phyloP scores from a whole-genome alignment of 2,797 vertebrate genomes.

The Anabacerthia variegaticeps region DNA sequence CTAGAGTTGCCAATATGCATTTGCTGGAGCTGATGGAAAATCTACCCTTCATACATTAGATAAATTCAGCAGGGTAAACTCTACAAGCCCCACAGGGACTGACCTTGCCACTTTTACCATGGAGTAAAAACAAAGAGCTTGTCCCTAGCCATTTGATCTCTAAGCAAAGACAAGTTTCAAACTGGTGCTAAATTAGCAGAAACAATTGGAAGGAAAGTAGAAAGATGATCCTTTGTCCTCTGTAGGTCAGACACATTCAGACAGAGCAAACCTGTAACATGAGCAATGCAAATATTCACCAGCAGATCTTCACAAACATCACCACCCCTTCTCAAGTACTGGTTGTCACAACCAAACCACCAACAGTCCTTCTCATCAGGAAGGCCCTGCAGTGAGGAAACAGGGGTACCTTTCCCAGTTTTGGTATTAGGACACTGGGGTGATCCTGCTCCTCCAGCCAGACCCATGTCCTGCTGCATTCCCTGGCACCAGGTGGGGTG shows the following conservation, averaged over 20 bases:
- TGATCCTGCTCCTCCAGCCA: background rate
- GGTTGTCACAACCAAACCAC: background rate
- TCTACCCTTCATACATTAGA: background rate
- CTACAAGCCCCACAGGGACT: background rate
- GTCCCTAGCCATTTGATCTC: background rate
- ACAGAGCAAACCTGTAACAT: background rate
- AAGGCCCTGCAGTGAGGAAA: background rate
- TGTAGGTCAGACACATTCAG: conserved; percentile 6
- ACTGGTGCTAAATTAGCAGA: conserved; percentile 19
- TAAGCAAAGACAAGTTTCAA: conserved; percentile 1
- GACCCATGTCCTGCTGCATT: background rate
- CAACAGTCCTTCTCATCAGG: background rate
- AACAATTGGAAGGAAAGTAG: conserved; percentile 32
- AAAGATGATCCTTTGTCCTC: conserved; percentile 25
- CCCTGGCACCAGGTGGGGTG: background rate
- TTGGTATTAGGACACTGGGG: background rate
- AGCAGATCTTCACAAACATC: background rate
- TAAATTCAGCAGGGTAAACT: background rate
- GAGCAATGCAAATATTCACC: background rate
- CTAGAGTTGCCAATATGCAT: background rate
- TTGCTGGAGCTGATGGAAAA: background rate
- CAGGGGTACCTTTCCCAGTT: background rate
- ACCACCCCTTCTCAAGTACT: background rate
- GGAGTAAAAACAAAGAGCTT: background rate
- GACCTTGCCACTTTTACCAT: background rate